Conservation (phyloP, 2,113 vertebrate genomes). For the Ivindomyrus marchei region DNA sequence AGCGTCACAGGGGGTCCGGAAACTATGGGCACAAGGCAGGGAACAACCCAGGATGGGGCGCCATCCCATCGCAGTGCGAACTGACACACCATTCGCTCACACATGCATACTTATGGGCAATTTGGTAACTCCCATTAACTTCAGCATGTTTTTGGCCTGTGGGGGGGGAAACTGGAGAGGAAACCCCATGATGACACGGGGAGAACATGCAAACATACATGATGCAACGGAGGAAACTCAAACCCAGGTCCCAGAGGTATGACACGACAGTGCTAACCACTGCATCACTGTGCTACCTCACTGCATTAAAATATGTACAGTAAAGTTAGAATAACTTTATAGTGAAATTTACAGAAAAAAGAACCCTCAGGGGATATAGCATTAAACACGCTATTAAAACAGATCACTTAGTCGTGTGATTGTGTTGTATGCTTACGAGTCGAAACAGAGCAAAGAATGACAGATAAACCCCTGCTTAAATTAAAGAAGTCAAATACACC, state of each 20-base stretch:
- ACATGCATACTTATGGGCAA: neutral
- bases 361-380: neutral
- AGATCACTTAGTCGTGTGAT: neutral
- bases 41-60: no score
- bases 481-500: neutral
- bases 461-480: neutral
- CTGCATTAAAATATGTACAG: neutral
- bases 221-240: neutral
- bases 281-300: neutral
- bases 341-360: neutral
- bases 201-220: neutral
- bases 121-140: neutral
- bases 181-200: neutral
- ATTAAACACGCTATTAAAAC: neutral
- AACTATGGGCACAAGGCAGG: no score
- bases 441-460: neutral
- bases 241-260: neutral
- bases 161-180: no score
- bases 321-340: neutral
- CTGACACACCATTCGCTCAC: neutral
- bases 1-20: neutral
- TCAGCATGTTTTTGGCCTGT: neutral
- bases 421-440: neutral
- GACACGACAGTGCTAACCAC: neutral
- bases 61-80: no score